phyloP scores from a whole-genome alignment of 2,888 invertebrate species.

The Ormyrus nitidulus region DNA sequence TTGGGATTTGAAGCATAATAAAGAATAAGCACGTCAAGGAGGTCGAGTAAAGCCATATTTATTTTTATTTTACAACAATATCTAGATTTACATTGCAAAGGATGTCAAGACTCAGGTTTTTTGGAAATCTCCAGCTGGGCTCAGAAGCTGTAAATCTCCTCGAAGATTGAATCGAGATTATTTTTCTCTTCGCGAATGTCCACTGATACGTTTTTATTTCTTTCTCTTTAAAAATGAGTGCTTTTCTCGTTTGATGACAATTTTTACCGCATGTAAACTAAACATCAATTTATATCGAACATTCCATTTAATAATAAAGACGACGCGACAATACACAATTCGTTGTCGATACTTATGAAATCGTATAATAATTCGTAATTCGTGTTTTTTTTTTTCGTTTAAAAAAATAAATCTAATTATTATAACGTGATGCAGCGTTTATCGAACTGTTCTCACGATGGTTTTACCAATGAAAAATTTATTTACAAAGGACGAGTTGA shows the following conservation, averaged over 20 bases:
- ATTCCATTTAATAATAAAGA: constrained; percentile 15
- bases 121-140: constrained; percentile 31
- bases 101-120: constrained; percentile 4
- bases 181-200: not conserved
- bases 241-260: not conserved
- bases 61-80: constrained; percentile 41
- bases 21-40: not conserved
- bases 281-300: constrained; percentile 38
- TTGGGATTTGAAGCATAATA: no score
- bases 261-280: constrained; percentile 9
- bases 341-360: constrained; percentile 23
- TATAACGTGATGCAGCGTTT: not conserved
- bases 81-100: constrained; percentile 25
- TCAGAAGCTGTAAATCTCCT: constrained; percentile 39
- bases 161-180: constrained; percentile 7
- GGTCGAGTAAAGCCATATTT: constrained; percentile 15
- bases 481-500: constrained; percentile 15
- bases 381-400: constrained; percentile 3
- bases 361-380: constrained; percentile 6
- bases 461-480: not conserved
- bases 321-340: constrained; percentile 8
- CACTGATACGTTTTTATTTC: not conserved
- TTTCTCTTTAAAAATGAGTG: not conserved
- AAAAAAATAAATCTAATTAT: constrained; percentile 37
- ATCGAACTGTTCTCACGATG: constrained; percentile 28